A percentile compares a stretch with the other conserved stretches of the same genome.
These are phyloP conservation scores for Phengaris arion DNA, from an alignment of 2,888 invertebrate genomes.

Conservation along the genomic window DNA sequence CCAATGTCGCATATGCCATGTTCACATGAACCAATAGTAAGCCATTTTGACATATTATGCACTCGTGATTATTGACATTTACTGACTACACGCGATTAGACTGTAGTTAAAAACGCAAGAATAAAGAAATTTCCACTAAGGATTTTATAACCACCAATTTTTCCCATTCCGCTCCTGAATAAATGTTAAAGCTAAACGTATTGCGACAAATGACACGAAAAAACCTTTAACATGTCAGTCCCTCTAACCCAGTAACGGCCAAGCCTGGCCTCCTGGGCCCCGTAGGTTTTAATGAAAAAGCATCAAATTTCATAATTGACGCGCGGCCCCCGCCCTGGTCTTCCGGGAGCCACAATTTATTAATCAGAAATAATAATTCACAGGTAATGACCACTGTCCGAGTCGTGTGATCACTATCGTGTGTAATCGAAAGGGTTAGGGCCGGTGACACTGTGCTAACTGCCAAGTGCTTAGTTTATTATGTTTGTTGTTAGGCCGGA, in stretches of 20 bases:
- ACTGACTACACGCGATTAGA: no score
- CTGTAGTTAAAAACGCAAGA: no score
- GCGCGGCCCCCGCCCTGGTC: constrained; percentile 57
- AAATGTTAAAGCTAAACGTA: not conserved
- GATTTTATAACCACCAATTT: not conserved
- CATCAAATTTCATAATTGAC: constrained; percentile 77
- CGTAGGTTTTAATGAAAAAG: constrained; percentile 72
- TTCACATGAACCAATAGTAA: no score
- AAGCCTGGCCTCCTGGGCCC: constrained; percentile 54
- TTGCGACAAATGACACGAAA: constrained; percentile 37
- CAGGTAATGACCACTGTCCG: constrained; percentile 65
- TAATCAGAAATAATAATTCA: constrained; percentile 80
- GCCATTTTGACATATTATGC: no score
- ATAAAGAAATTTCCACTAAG: no score
- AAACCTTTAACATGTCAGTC: constrained; percentile 44
- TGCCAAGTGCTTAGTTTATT: not conserved
- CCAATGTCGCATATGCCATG: no score
- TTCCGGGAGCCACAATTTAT: constrained; percentile 72
- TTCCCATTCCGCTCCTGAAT: not conserved
- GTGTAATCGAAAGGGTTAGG: constrained; percentile 58
- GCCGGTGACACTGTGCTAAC: constrained; percentile 36
- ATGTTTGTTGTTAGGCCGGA: not conserved
- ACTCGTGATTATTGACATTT: no score
- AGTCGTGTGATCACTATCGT: constrained; percentile 57
- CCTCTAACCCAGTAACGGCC: constrained; percentile 55